Evolutionary conservation across 2,888 invertebrate genomes (phyloP), one percentile per base, ranked within the genome.

Genomic region (Coelopa pilipes): DNA sequence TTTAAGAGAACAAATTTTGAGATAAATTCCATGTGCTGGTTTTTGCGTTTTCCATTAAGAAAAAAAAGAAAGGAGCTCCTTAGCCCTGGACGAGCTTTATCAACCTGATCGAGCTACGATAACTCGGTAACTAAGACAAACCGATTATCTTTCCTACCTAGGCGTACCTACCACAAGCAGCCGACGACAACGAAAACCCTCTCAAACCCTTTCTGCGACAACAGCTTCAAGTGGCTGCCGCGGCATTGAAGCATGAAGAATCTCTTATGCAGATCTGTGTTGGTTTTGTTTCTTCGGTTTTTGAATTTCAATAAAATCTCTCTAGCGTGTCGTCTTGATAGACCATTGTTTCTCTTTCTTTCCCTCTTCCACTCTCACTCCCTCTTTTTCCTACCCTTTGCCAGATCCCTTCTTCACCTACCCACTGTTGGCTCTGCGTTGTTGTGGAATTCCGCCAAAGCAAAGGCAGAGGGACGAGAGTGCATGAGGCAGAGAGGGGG

Each of bases 291-390:
- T 62, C 34, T 62, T 45, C 15, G n/a, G 62, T 5, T 34, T 62
- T 49, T 69, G 81, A 82, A 81, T 82, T 82, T 82, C 83, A 82
- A 82, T 82, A 83, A 82, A 82, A 83, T 83, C 82, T 83, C 83
- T 81, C 82, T 80, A 82, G 83, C 83, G 80, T 82, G 83, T 34
- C 34, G 34, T 83, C 82, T 82, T 83, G 80, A 83, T 80, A 82
- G 82, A 69, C 34, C 68, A 49, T 73, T 66, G 59, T 69, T 63
- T 24, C 55, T 59, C n/a, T 62, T 62, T 71, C 69, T 65, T 68
- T 10, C 49, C 49, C 19, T 12, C 72, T 69, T 72, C 59, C 21
- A 2, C 34, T 34, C 34, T 4, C 34, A 57, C 3, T 50, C 13
- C 4, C 21, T n/a, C 17, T 50, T 66, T 17, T 53, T 46, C 34